Evolutionary conservation across 2,113 vertebrate genomes (phyloP).

Genomic region (Sylvia atricapilla): DNA sequence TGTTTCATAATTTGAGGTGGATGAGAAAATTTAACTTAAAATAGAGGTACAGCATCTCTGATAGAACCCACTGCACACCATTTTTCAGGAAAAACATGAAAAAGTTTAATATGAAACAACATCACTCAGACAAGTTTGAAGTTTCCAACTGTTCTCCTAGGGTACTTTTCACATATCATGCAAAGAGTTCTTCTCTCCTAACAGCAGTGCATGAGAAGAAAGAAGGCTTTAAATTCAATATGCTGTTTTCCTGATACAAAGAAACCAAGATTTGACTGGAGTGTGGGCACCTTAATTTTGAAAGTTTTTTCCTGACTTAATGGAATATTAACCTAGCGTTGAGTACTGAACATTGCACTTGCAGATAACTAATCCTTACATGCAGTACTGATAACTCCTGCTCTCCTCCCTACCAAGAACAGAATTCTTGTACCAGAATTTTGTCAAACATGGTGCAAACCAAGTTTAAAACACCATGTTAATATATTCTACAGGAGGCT

Average conservation of each 20-base stretch:
- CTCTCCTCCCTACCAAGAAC: background rate
- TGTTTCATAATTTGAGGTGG: background rate
- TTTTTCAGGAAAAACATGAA: background rate
- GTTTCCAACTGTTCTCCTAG: background rate
- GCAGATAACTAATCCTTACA: background rate
- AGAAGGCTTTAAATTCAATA: background rate
- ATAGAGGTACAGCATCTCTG: background rate
- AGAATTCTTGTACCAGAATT: background rate
- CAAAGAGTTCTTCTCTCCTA: background rate
- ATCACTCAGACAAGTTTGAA: background rate
- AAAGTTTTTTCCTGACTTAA: background rate
- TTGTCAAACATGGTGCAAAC: background rate
- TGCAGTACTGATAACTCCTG: background rate
- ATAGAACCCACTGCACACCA: background rate
- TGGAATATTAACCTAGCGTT: background rate
- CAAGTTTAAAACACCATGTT: background rate
- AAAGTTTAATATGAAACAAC: background rate
- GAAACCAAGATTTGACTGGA: background rate
- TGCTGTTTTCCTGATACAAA: fast-evolving
- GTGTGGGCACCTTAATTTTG: fast-evolving
- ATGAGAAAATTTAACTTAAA: background rate
- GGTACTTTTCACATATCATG: background rate
- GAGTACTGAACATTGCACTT: background rate
- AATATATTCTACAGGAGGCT: background rate
- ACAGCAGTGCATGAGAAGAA: background rate